Conservation (phyloP, 2,113 vertebrate genomes). For the Eira barbara region DNA sequence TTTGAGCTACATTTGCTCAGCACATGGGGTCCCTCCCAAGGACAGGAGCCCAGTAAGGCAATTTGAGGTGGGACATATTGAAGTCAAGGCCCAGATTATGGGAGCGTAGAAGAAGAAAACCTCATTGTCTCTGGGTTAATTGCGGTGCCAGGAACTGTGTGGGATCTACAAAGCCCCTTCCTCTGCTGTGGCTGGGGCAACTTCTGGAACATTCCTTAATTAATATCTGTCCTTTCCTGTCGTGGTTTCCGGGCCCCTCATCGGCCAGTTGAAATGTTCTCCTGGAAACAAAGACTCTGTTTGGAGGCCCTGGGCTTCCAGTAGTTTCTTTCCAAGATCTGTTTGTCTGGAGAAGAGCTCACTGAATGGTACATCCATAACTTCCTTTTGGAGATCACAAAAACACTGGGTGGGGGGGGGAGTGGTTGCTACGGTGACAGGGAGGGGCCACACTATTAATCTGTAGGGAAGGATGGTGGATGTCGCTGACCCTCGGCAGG, state of each 20-base stretch:
- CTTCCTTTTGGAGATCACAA: not conserved
- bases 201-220: not conserved
- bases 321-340: not conserved
- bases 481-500: not conserved
- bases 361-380: not conserved
- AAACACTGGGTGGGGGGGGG: not conserved
- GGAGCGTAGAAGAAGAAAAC: not conserved
- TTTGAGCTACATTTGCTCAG: not conserved
- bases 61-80: not conserved
- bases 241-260: not conserved
- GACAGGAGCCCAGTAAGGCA: rapidly evolving
- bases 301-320: not conserved
- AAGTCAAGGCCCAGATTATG: rapidly evolving
- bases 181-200: rapidly evolving
- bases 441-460: not conserved
- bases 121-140: not conserved
- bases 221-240: not conserved
- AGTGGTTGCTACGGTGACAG: conserved; percentile 37
- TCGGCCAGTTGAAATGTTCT: not conserved
- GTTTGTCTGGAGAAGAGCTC: not conserved
- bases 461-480: not conserved
- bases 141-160: not conserved
- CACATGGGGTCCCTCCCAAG: not conserved
- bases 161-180: not conserved
- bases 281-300: not conserved